phyloP scores from a whole-genome alignment of 2,888 invertebrate species.

The Drosophila mulleri region DNA sequence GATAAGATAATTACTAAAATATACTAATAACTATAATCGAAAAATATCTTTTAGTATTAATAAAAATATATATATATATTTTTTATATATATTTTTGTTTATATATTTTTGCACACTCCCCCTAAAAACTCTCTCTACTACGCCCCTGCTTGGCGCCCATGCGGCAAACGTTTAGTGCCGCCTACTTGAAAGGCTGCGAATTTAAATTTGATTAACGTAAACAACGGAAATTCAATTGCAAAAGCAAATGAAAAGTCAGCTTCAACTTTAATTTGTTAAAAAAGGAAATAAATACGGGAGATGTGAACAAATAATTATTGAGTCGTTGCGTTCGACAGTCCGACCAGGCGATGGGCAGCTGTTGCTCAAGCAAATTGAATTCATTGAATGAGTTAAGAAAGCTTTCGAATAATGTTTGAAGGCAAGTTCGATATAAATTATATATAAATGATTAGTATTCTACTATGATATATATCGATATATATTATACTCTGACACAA shows the following conservation, averaged over 20 bases:
- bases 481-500: too few species aligned
- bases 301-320: constrained; percentile 8
- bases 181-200: constrained; percentile 50
- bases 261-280: constrained; percentile 39
- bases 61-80: neutral
- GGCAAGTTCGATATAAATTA: too few species aligned
- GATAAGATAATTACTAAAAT: too few species aligned
- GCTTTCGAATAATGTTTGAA: neutral
- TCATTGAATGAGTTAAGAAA: neutral
- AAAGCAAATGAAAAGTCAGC: constrained; percentile 34
- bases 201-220: constrained; percentile 72
- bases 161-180: constrained; percentile 18
- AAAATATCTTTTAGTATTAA: neutral
- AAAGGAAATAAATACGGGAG: neutral
- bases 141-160: constrained; percentile 46
- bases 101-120: too few species aligned
- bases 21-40: neutral
- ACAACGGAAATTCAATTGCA: constrained; percentile 66
- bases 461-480: too few species aligned
- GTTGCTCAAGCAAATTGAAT: neutral
- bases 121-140: neutral
- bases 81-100: neutral
- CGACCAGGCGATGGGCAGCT: constrained; percentile 4
- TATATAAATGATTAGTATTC: too few species aligned
- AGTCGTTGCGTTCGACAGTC: neutral